Conservation (phyloP, 1,140 invertebrate genomes). For the Drosophila aff. region DNA sequence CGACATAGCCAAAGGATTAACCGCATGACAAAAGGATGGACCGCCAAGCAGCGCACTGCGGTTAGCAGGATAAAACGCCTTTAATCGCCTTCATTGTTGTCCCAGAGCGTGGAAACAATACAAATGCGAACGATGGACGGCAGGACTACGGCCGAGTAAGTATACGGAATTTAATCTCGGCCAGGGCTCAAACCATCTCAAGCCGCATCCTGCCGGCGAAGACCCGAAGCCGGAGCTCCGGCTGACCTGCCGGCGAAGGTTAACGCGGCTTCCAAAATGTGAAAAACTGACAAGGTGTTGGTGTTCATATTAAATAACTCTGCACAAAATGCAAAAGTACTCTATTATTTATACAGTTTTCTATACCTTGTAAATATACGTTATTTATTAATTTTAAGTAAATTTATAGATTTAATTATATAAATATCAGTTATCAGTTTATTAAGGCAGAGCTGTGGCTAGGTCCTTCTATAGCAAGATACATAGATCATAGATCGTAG, state of each 20-base stretch:
- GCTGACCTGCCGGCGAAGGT: slow-evolving; percentile 14
- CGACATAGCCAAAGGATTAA: slow-evolving; percentile 83
- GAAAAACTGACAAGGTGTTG: neutral
- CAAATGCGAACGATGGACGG: slow-evolving; percentile 22
- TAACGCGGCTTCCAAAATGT: neutral
- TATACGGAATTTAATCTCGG: slow-evolving; percentile 61
- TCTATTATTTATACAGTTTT: no score
- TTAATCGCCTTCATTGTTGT: slow-evolving; percentile 64
- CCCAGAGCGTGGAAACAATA: slow-evolving; percentile 46
- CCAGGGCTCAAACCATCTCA: slow-evolving; percentile 17
- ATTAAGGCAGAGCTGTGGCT: neutral
- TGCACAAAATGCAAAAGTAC: neutral
- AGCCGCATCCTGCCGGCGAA: slow-evolving; percentile 1
- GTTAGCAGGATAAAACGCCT: slow-evolving; percentile 65
- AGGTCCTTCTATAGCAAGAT: neutral
- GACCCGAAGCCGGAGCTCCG: no score
- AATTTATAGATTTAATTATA: neutral
- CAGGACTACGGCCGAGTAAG: slow-evolving; percentile 1
- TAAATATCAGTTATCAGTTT: no score
- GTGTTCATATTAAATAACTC: neutral
- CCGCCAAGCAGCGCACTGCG: slow-evolving; percentile 45
- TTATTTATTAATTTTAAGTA: neutral
- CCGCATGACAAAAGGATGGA: slow-evolving; percentile 65
- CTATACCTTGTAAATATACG: neutral
- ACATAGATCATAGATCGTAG: neutral